Conservation (phyloP, 1,140 invertebrate genomes). For the Belonocnema kinseyi region DNA sequence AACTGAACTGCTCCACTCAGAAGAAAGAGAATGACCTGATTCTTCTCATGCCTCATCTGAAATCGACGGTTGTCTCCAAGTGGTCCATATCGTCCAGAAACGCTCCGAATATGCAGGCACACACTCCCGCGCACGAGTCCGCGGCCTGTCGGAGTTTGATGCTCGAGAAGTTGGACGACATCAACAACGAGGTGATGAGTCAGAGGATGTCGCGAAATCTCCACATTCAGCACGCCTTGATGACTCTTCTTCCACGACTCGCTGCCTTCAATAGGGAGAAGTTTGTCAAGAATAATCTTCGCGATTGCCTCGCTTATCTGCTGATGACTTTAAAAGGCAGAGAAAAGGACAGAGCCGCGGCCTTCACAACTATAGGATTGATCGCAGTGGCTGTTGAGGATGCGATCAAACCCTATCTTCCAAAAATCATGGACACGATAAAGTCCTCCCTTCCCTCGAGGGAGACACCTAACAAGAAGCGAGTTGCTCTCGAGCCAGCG, state of each 20-base stretch:
- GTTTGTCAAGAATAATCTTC: conserved; percentile 87
- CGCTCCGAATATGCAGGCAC: conserved; percentile 55
- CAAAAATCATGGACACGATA: conserved; percentile 91
- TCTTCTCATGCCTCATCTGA: conserved; percentile 78
- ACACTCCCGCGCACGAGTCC: conserved; percentile 85
- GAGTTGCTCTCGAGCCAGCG: conserved; percentile 86
- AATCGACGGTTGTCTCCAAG: conserved; percentile 78
- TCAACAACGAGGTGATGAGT: conserved; percentile 87
- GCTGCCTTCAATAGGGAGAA: conserved; percentile 92
- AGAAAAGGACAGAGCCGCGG: conserved; percentile 89
- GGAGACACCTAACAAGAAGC: conserved; percentile 84
- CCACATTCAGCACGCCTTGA: conserved; percentile 91
- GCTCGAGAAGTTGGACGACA: conserved; percentile 88
- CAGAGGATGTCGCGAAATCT: conserved; percentile 84
- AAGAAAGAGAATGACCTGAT: conserved; percentile 78
- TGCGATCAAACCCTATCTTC: conserved; percentile 87
- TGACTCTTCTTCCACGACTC: conserved; percentile 94
- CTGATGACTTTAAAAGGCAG: conserved; percentile 84
- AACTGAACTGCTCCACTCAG: conserved; percentile 71
- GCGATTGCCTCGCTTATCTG: conserved; percentile 86
- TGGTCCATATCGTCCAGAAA: conserved; percentile 68
- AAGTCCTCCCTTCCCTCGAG: conserved; percentile 87
- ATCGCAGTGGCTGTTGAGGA: conserved; percentile 92
- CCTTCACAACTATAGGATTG: conserved; percentile 93
- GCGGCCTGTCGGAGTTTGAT: conserved; percentile 90